phyloP scores from a whole-genome alignment of 2,797 vertebrate species.

The Crenichthys baileyi region DNA sequence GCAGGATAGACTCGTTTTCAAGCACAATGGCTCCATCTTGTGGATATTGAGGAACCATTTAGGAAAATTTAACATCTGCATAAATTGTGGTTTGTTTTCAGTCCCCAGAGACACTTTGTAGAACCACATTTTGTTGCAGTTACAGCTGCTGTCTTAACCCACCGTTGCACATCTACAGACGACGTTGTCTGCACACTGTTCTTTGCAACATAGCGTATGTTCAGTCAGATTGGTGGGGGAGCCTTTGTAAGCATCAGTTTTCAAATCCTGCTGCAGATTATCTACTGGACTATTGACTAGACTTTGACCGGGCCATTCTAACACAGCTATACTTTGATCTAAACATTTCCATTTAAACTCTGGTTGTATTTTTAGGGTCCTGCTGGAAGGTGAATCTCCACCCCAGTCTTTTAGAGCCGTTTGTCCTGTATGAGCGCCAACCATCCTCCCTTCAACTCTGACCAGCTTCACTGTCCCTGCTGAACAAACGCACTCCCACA shows the following conservation, averaged over 20 bases:
- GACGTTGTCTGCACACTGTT: not conserved
- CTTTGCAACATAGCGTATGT: not conserved
- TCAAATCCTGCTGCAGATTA: not conserved
- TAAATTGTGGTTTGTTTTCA: not conserved
- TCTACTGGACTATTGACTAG: not conserved
- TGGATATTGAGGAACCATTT: slow-evolving; percentile 18
- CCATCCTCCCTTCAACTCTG: not conserved
- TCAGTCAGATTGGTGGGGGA: not conserved
- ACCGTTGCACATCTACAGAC: not conserved
- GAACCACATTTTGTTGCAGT: not conserved
- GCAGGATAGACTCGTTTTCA: not conserved
- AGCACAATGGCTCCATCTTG: slow-evolving; percentile 56
- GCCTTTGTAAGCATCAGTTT: not conserved
- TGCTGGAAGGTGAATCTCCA: not conserved
- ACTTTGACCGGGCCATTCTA: not conserved
- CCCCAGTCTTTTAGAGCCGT: not conserved
- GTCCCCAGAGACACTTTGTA: not conserved
- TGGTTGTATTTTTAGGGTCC: not conserved
- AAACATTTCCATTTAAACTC: not conserved
- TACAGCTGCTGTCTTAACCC: not conserved
- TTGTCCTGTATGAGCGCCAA: not conserved
- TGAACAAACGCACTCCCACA: not conserved
- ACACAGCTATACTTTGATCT: not conserved
- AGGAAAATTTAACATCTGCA: not conserved
- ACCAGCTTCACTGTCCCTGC: not conserved